Evolutionary conservation across 2,888 invertebrate species (phyloP), one percentile per base, ranked within the genome.

Genomic region (Heliconius ismenius): DNA sequence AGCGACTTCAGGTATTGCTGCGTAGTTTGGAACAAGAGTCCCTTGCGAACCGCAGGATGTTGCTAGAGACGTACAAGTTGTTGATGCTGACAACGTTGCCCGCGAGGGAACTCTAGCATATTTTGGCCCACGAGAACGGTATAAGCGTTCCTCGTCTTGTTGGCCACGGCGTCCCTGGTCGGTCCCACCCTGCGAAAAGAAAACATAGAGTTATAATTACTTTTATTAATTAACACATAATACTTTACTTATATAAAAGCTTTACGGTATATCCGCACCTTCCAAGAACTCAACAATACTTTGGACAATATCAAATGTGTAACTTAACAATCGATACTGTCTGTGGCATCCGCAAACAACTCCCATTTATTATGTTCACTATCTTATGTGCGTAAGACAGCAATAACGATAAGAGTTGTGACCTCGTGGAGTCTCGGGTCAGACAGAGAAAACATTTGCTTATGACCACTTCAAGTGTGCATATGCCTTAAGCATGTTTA

Each of bases 1-100:
- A 72, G 88, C 89, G 84, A 86, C 89, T 81, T 93, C 94, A 6
- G 91, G 93, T 81, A 93, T 92, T 4, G 90, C 86, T 62, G 92
- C 88, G 89, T 93, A 92, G 83, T 92, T 91, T 24, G 93, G 92
- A 2, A 89, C 91, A 65, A 93, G 89, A 58, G 90, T 91, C 39
- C 93, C 94, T 79, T 94, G 93, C 13, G 94, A 93, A 74, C 93
- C 93, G 82, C 91, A 94, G 43, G 94, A 92, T 63, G 93, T 93
- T 80, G 95, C 95, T 79, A 96, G 88, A 79, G 95, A 95, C 36
- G 95, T 95, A 86, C 95, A 94, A 84, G 95, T 95, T 76, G 96
- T 95, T 63, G 96, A 95, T 58, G 95, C 90, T 3, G 95, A 95
- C 21, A 95, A 89, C 49, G 95, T 94, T 68, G 95, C 91, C 74